Conservation (phyloP, 2,888 invertebrate genomes). For the Aphrophora alni region DNA sequence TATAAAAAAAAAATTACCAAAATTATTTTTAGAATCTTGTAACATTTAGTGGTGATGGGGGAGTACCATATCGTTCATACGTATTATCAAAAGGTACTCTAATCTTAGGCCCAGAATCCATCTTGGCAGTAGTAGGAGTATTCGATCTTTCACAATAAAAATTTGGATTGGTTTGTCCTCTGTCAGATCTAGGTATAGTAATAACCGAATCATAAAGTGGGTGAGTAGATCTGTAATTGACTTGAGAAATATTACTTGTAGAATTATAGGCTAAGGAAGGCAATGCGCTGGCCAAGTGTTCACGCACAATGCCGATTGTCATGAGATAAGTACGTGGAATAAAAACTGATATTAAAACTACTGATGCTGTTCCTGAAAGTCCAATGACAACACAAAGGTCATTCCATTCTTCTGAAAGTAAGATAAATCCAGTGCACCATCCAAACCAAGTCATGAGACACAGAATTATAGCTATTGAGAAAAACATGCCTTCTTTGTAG, state of each 20-base stretch:
- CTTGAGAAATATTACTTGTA: slow-evolving; percentile 56
- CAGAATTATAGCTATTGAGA: slow-evolving; percentile 61
- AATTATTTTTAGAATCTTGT: slow-evolving; percentile 50
- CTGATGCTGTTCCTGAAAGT: slow-evolving; percentile 67
- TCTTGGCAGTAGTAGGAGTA: slow-evolving; percentile 46
- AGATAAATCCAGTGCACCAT: slow-evolving; percentile 63
- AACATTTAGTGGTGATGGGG: slow-evolving; percentile 52
- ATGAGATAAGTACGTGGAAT: slow-evolving; percentile 74
- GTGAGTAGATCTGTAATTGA: slow-evolving; percentile 55
- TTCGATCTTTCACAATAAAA: slow-evolving; percentile 51
- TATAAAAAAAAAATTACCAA: too few species aligned
- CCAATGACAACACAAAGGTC: slow-evolving; percentile 68
- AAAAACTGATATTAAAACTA: slow-evolving; percentile 68
- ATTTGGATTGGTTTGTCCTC: slow-evolving; percentile 50
- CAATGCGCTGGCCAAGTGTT: slow-evolving; percentile 58
- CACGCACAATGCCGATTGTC: slow-evolving; percentile 67
- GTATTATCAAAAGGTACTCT: slow-evolving; percentile 48
- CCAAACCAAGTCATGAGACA: slow-evolving; percentile 66
- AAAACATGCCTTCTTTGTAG: slow-evolving; percentile 67
- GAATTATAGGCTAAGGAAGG: slow-evolving; percentile 51
- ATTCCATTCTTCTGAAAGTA: slow-evolving; percentile 54
- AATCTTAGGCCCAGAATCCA: slow-evolving; percentile 41
- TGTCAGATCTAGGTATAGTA: slow-evolving; percentile 39
- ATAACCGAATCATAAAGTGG: slow-evolving; percentile 53
- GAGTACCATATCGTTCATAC: slow-evolving; percentile 52